These are phyloP conservation scores for Phyllostomus discolor DNA, from an alignment of 2,113 vertebrate genomes.

Conservation along the genomic window DNA sequence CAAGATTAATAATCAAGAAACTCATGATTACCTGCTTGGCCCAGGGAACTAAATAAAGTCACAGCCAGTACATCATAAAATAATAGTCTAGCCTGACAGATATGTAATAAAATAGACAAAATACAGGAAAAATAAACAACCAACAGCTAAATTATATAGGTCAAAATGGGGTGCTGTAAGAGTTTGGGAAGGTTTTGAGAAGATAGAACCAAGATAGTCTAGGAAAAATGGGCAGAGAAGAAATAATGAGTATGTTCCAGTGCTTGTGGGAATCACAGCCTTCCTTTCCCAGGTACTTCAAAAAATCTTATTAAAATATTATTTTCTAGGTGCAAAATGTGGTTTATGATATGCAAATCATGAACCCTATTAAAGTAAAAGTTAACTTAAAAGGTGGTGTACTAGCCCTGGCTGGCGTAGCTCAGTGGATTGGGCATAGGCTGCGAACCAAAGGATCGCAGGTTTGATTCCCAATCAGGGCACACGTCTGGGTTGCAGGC, in stretches of 20 bases:
- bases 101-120: background rate
- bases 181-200: background rate
- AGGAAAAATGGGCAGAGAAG: background rate
- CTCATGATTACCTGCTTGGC: background rate
- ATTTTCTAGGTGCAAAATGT: background rate
- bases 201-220: background rate
- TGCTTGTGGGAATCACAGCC: background rate
- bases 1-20: conserved; percentile 25
- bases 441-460: too few relatives aligned
- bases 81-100: background rate
- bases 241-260: background rate
- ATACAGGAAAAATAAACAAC: background rate
- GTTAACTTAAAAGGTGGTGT: background rate
- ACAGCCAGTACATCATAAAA: background rate
- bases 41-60: background rate
- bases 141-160: background rate
- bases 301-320: background rate
- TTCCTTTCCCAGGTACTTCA: background rate
- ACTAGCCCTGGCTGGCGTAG: too few relatives aligned
- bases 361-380: background rate
- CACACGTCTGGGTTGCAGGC: too few relatives aligned
- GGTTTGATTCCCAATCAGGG: too few relatives aligned
- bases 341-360: background rate
- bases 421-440: too few relatives aligned
- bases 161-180: background rate